These are phyloP conservation scores for Epistrophe eligans DNA, from an alignment of 2,888 invertebrate genomes.

Conservation along the genomic window DNA sequence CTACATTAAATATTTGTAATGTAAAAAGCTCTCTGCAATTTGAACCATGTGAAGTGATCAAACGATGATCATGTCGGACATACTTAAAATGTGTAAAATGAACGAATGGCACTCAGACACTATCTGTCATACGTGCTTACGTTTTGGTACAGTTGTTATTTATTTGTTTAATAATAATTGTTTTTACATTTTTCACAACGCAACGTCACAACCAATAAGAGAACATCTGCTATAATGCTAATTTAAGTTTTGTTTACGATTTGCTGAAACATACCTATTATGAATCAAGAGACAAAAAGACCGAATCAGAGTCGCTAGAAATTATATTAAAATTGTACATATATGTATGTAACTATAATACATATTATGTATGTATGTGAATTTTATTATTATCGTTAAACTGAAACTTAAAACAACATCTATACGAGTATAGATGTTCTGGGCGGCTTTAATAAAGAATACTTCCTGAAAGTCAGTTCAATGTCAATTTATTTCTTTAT, in stretches of 20 bases:
- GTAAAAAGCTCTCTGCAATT: not conserved
- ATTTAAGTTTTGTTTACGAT: not conserved
- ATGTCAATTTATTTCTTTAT: not conserved
- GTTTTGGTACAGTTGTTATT: not conserved
- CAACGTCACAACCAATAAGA: not conserved
- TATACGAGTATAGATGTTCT: not conserved
- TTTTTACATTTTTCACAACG: not conserved
- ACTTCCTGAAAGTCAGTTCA: conserved; percentile 4
- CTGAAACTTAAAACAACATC: not conserved
- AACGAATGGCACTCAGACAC: not conserved
- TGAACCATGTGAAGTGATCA: not conserved
- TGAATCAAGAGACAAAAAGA: not conserved
- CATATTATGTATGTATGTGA: not conserved
- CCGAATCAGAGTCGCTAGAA: not conserved
- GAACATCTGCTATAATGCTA: not conserved
- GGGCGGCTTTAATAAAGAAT: not conserved
- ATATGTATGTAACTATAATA: not conserved
- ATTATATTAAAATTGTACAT: not conserved
- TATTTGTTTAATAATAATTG: not conserved
- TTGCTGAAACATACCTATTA: not conserved
- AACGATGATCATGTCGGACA: not conserved
- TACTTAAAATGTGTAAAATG: not conserved
- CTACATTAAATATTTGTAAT: too few species aligned
- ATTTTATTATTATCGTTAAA: not conserved
- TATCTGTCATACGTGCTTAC: conserved; percentile 4